Conservation (phyloP, 2,797 vertebrate species). For the Gallinago solitaria region DNA sequence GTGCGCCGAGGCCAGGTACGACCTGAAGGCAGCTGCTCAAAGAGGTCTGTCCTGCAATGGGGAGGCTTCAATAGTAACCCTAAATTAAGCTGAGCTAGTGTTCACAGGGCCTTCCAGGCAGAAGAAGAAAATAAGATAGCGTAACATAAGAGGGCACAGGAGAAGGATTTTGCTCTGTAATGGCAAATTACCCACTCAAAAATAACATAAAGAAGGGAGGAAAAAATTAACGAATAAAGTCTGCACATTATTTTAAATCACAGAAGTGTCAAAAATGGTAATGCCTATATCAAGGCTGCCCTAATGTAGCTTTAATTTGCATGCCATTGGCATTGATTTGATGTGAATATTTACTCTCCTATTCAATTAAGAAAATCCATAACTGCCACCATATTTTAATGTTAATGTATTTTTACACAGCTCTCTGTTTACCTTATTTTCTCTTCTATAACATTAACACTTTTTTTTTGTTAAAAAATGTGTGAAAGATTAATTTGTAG, state of each 20-base stretch:
- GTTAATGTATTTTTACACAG: conserved; percentile 84
- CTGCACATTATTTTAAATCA: conserved; percentile 80
- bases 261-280: conserved; percentile 74
- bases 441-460: conserved; percentile 85
- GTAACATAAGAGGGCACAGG: conserved; percentile 21
- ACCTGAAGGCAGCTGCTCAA: neutral
- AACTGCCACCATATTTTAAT: conserved; percentile 84
- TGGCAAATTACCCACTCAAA: conserved; percentile 77
- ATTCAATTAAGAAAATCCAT: conserved; percentile 83
- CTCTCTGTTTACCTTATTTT: conserved; percentile 83
- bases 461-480: conserved; percentile 83
- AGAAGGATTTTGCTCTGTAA: conserved; percentile 63
- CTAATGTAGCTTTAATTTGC: conserved; percentile 77
- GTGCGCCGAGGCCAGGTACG: neutral
- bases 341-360: conserved; percentile 81
- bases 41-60: neutral
- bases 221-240: conserved; percentile 76
- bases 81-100: neutral
- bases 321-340: conserved; percentile 77
- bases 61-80: neutral
- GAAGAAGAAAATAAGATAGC: neutral
- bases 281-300: conserved; percentile 75
- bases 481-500: conserved; percentile 87
- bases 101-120: neutral
- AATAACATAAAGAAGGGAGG: conserved; percentile 75